Conservation (phyloP, 2,888 invertebrate genomes). For the Drosophila pegasa region DNA sequence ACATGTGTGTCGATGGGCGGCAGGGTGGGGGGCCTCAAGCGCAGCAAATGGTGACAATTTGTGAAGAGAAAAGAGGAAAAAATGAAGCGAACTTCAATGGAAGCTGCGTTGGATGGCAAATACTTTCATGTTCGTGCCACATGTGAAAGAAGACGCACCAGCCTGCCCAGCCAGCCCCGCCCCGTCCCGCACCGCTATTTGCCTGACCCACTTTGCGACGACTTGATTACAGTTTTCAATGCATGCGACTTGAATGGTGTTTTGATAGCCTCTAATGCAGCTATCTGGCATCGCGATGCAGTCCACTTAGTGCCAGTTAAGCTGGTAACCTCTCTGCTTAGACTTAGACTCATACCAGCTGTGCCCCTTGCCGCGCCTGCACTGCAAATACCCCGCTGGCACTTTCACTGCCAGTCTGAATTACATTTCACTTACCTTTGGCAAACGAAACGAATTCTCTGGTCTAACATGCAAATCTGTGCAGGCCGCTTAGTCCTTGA, state of each 20-base stretch:
- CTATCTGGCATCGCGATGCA: conserved; percentile 74
- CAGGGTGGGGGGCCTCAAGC: conserved; percentile 13
- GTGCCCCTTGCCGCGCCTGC: background rate
- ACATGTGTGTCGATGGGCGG: conserved; percentile 34
- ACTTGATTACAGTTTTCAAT: conserved; percentile 74
- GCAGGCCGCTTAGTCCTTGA: conserved; percentile 62
- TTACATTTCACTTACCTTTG: conserved; percentile 58
- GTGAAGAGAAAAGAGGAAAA: conserved; percentile 40
- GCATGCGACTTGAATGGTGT: conserved; percentile 66
- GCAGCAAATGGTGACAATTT: conserved; percentile 76
- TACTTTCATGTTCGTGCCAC: conserved; percentile 58
- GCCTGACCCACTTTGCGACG: conserved; percentile 70
- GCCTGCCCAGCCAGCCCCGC: background rate
- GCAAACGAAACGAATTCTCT: conserved; percentile 47
- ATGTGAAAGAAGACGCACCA: conserved; percentile 22
- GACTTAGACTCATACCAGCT: too few relatives aligned
- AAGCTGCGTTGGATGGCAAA: conserved; percentile 54
- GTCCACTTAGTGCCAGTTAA: conserved; percentile 74
- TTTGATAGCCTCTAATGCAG: conserved; percentile 77
- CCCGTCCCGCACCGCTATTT: conserved; percentile 47
- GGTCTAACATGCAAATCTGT: conserved; percentile 60
- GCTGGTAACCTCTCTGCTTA: conserved; percentile 20
- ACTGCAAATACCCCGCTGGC: conserved; percentile 38
- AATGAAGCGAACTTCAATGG: conserved; percentile 38
- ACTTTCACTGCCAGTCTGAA: conserved; percentile 68